phyloP scores from a whole-genome alignment of 2,797 vertebrate species.

The Pelobates cultripes region DNA sequence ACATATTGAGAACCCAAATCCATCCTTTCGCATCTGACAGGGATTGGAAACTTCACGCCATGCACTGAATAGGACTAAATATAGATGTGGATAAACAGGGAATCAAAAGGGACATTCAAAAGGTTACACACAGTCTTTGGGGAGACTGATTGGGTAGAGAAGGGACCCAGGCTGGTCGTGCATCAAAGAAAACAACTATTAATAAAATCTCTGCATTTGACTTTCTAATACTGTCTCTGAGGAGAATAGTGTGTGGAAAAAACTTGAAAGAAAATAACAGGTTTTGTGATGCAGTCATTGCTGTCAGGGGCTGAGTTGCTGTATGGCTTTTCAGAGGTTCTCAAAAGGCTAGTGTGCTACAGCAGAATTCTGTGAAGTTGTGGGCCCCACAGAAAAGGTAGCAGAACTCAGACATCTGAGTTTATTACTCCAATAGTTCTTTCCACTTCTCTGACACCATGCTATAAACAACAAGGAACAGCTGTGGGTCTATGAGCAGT shows the following conservation, averaged over 20 bases:
- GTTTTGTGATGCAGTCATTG: constrained; percentile 59
- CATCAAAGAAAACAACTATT: constrained; percentile 44
- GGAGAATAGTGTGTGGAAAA: constrained; percentile 48
- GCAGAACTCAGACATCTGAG: constrained; percentile 50
- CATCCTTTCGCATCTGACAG: constrained; percentile 3
- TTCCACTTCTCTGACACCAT: constrained; percentile 61
- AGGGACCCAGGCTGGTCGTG: neutral
- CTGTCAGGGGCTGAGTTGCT: constrained; percentile 48
- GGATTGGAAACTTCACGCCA: neutral
- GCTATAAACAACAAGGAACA: constrained; percentile 54
- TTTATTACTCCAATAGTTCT: constrained; percentile 61
- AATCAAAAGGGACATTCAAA: neutral
- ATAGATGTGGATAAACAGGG: neutral
- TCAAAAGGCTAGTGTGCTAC: constrained; percentile 61
- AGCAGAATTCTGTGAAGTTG: constrained; percentile 63
- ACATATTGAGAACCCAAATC: constrained; percentile 14
- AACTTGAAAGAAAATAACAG: constrained; percentile 55
- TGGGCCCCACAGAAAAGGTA: constrained; percentile 57
- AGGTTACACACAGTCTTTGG: neutral
- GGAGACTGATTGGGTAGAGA: neutral
- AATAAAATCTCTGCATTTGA: constrained; percentile 54
- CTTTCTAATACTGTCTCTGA: constrained; percentile 60
- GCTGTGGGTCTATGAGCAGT: constrained; percentile 48
- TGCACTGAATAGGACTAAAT: neutral
- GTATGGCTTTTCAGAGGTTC: constrained; percentile 59